Percentiles rank a stretch among this genome's conserved stretches.
Evolutionary conservation across 2,888 invertebrate species (phyloP).

Genomic region (Scaptomyza tumidula): DNA sequence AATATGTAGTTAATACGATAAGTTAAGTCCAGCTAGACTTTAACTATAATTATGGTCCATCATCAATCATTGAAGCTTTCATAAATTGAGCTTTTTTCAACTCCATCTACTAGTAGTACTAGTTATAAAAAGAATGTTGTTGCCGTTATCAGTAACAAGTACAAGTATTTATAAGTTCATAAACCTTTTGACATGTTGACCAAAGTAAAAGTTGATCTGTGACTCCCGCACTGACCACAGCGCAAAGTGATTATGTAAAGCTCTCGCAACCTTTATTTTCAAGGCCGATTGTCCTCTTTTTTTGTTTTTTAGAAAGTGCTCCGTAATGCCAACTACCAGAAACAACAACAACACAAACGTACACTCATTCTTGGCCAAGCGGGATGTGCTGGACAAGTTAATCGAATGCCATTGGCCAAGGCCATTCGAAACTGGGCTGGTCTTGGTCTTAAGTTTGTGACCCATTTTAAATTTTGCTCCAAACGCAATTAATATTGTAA

Average conservation of each 20-base stretch:
- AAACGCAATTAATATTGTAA: slow-evolving; percentile 44
- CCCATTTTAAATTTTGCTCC: slow-evolving; percentile 17
- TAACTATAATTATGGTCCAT: neutral
- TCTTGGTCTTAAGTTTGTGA: slow-evolving; percentile 15
- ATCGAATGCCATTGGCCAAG: slow-evolving; percentile 21
- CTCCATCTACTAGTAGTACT: neutral
- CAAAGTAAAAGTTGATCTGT: slow-evolving; percentile 71
- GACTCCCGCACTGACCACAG: slow-evolving; percentile 21
- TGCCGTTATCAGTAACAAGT: neutral
- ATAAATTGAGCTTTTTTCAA: neutral
- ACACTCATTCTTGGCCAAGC: slow-evolving; percentile 9
- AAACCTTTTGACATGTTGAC: slow-evolving; percentile 35
- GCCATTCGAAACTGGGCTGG: slow-evolving; percentile 1
- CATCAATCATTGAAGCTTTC: neutral
- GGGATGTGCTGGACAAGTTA: slow-evolving; percentile 15
- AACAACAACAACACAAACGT: neutral
- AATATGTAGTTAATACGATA: too few relatives aligned
- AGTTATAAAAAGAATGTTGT: slow-evolving; percentile 1
- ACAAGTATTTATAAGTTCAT: slow-evolving; percentile 59
- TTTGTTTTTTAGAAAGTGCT: slow-evolving; percentile 66
- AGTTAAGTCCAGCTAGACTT: too few relatives aligned
- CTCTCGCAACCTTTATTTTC: slow-evolving; percentile 55
- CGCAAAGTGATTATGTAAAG: slow-evolving; percentile 61
- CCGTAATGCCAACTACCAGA: slow-evolving; percentile 22
- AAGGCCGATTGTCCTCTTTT: slow-evolving; percentile 62